Base-by-base conservation (phyloP, 2,797 vertebrate species). In the Ispidina picta region DNA sequence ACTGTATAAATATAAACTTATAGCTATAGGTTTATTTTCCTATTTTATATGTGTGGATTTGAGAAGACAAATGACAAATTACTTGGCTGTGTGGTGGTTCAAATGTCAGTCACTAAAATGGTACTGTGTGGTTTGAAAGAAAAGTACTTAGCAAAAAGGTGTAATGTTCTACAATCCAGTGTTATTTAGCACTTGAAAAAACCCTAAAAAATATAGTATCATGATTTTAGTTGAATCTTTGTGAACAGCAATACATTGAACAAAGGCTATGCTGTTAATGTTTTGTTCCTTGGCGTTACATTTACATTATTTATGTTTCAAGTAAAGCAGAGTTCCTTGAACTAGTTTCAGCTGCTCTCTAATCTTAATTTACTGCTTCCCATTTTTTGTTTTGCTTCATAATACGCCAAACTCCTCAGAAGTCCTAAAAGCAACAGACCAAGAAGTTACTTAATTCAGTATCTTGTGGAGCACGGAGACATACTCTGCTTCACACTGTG, bases 301-400 rank as follows among this genome's bases (percentile, higher is more conserved):
- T 77, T 91, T 93, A 52, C 37, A 48, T 25, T 48, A 48, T 48
- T 49, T 49, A 9, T 88, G 62, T 68, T 26, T 92, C 85, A 68
- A 70, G 83, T 89, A 88, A 92, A 88, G 39, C 83, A 71, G 25
- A 0, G 2, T 43, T 84, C 55, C 55, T 75, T 84, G 14, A 89
- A 46, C 23, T 54, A 66, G 17, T 62, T 94, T 76, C 20, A 68
- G 0, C 17, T 64, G 12, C 66, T 65, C 70, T 82, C 51, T 86
- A 88, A 54, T 64, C 12, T 35, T 43, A 71, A 91, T 82, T 89
- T 86, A 94, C 60, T 74, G 58, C 46, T 83, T 29, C 15, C 80
- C 3, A 7, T n/a, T 69, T 70, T 82, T 86, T 46, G 7, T 39
- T 87, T 75, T 78, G 18, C 63, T 90, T 90, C 26, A 16, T 58